phyloP scores from a whole-genome alignment of 2,113 vertebrate genomes.

The Eulacestoma nigropectus region DNA sequence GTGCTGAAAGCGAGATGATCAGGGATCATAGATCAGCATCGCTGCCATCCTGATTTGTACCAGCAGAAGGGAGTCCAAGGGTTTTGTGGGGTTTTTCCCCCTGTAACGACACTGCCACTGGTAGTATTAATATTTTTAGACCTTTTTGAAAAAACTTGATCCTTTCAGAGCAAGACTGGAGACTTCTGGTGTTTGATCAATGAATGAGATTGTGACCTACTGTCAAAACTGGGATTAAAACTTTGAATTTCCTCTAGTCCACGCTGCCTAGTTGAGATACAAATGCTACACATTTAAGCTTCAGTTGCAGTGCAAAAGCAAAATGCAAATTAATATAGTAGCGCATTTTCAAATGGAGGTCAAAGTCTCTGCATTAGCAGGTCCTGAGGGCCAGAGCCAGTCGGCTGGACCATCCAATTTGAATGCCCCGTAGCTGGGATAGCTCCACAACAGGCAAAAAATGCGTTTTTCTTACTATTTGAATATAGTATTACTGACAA shows the following conservation, averaged over 20 bases:
- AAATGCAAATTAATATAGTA: neutral
- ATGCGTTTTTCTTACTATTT: neutral
- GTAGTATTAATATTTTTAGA: neutral
- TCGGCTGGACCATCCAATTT: neutral
- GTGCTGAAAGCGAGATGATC: neutral
- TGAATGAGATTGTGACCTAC: neutral
- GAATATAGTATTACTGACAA: neutral
- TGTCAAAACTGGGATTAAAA: neutral
- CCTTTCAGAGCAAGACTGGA: neutral
- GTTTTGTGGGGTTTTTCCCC: fast-evolving
- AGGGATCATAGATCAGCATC: neutral
- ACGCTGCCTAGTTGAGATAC: neutral
- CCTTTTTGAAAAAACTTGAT: neutral
- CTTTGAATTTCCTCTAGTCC: neutral
- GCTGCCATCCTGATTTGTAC: neutral
- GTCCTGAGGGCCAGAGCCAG: neutral
- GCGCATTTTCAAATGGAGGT: neutral
- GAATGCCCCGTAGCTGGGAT: neutral
- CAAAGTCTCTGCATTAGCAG: neutral
- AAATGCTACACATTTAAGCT: neutral
- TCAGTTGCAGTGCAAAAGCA: neutral
- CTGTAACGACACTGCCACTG: neutral
- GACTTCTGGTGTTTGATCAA: neutral
- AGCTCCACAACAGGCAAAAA: neutral
- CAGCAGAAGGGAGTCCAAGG: neutral